phyloP scores from a whole-genome alignment of 2,797 vertebrate species.

The Pipistrellus kuhlii region DNA sequence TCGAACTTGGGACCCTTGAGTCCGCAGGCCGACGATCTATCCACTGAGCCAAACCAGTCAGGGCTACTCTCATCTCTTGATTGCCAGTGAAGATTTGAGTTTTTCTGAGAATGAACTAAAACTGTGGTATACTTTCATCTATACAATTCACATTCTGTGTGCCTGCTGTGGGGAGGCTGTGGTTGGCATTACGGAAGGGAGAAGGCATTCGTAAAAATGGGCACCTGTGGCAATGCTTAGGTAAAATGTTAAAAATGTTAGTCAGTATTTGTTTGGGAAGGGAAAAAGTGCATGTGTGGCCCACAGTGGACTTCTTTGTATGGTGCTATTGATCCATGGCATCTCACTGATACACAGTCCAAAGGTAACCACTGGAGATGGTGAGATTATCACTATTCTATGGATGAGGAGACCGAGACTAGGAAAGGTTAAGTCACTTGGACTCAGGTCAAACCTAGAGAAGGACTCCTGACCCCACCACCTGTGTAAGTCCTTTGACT shows the following conservation, averaged over 20 bases:
- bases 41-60: too few species aligned
- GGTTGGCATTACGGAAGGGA: background rate
- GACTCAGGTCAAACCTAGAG: background rate
- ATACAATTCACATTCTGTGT: background rate
- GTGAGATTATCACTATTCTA: background rate
- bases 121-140: background rate
- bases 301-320: background rate
- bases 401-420: background rate
- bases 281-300: too few species aligned
- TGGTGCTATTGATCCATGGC: accelerated
- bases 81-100: background rate
- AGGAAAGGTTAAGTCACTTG: background rate
- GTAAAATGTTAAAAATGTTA: background rate
- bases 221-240: background rate
- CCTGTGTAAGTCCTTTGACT: background rate
- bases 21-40: too few species aligned
- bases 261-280: background rate
- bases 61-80: background rate
- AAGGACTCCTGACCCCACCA: background rate
- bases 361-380: background rate
- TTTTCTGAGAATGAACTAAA: background rate
- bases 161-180: background rate
- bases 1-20: too few species aligned
- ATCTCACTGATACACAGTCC: background rate
- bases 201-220: background rate